Conservation (phyloP, 2,113 vertebrate genomes). For the Bufo bufo region DNA sequence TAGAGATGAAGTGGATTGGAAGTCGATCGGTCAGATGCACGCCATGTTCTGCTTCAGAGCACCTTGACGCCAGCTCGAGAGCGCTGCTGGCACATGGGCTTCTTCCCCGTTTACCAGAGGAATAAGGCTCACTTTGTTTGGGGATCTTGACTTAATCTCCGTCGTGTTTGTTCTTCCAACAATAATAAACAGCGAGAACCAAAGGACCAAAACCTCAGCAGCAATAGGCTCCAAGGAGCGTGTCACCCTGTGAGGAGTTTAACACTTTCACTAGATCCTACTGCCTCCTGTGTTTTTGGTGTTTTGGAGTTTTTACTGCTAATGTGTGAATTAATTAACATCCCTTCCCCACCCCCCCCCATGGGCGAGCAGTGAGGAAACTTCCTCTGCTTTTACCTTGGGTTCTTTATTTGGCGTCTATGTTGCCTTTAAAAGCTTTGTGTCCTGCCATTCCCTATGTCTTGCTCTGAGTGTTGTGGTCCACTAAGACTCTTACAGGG, state of each 20-base stretch:
- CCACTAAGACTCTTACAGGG: too few relatives aligned
- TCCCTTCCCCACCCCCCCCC: neutral
- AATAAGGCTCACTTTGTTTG: slow-evolving; percentile 33
- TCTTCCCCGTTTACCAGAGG: neutral
- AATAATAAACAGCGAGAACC: slow-evolving; percentile 37
- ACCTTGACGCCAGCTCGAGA: slow-evolving; percentile 23
- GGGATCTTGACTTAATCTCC: slow-evolving; percentile 24
- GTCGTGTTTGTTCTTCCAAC: slow-evolving; percentile 38
- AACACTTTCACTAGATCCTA: neutral
- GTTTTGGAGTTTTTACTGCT: neutral
- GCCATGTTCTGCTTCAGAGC: neutral
- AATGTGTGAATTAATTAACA: neutral
- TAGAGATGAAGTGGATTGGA: neutral
- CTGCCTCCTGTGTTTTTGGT: neutral
- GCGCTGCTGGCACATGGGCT: neutral
- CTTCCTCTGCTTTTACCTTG: too few relatives aligned
- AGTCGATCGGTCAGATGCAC: neutral
- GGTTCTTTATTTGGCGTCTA: too few relatives aligned
- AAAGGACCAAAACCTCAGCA: neutral
- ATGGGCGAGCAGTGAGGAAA: too few relatives aligned
- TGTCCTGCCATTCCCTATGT: too few relatives aligned
- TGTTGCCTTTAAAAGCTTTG: too few relatives aligned
- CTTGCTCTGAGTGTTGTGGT: too few relatives aligned
- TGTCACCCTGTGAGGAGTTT: neutral
- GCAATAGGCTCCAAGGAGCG: neutral